phyloP scores from a whole-genome alignment of 2,888 invertebrate genomes.

The Nomada ruficornis region DNA sequence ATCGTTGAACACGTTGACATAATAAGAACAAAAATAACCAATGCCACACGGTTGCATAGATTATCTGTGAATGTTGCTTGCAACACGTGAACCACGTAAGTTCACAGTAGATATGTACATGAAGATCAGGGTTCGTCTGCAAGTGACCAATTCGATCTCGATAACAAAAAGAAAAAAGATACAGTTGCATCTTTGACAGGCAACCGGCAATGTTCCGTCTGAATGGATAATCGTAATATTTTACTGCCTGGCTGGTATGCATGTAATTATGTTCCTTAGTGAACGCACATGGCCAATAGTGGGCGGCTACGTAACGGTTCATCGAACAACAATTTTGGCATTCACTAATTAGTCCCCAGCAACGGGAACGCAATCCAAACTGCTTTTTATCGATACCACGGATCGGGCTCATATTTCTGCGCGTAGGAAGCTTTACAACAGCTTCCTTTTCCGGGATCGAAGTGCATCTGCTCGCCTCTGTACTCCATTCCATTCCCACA shows the following conservation, averaged over 20 bases:
- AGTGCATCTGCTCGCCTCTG: constrained; percentile 56
- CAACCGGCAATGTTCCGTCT: background rate
- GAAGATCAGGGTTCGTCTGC: background rate
- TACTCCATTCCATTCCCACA: constrained; percentile 57
- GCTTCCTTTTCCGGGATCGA: constrained; percentile 73
- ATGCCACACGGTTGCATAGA: background rate
- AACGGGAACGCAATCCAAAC: constrained; percentile 54
- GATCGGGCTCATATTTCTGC: constrained; percentile 68
- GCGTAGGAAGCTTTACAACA: constrained; percentile 63
- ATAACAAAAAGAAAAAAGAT: constrained; percentile 26
- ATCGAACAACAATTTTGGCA: constrained; percentile 49
- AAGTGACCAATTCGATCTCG: constrained; percentile 14
- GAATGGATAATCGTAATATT: constrained; percentile 38
- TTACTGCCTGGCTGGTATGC: constrained; percentile 33
- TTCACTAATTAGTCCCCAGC: constrained; percentile 57
- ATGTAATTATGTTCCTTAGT: constrained; percentile 33
- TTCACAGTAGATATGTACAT: background rate
- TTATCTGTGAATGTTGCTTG: background rate
- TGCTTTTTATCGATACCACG: constrained; percentile 58
- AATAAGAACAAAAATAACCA: background rate
- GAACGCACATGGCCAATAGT: constrained; percentile 24
- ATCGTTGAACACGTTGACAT: too few relatives aligned
- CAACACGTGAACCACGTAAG: background rate
- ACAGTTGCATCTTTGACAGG: constrained; percentile 5
- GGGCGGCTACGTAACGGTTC: constrained; percentile 44